Percentiles rank a stretch among this genome's conserved stretches.
Evolutionary conservation across 2,797 vertebrate species (phyloP).

Genomic region (Parotocinclus haroldoi): DNA sequence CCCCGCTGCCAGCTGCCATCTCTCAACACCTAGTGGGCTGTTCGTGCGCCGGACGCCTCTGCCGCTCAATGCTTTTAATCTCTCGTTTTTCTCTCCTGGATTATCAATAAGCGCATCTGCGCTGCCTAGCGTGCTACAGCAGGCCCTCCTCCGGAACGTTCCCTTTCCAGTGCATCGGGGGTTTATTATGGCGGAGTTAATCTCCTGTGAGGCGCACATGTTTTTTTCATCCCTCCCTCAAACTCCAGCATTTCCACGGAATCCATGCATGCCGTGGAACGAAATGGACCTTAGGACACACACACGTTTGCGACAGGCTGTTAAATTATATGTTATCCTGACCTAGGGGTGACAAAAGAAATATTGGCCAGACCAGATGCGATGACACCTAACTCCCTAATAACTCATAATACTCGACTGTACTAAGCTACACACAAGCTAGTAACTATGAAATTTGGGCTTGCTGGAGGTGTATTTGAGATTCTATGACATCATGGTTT

Average conservation of each 20-base stretch:
- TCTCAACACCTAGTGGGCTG: slow-evolving; percentile 69
- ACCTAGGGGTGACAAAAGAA: slow-evolving; percentile 17
- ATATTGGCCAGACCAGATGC: slow-evolving; percentile 10
- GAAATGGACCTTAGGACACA: slow-evolving; percentile 26
- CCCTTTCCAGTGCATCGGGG: slow-evolving; percentile 38
- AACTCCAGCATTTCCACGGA: slow-evolving; percentile 26
- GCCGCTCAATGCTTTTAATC: slow-evolving; percentile 78
- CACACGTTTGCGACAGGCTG: background rate
- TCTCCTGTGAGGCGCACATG: slow-evolving; percentile 48
- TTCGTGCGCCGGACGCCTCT: slow-evolving; percentile 58
- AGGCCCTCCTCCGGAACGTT: slow-evolving; percentile 52
- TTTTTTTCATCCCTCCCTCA: slow-evolving; percentile 37
- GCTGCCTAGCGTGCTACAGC: slow-evolving; percentile 66
- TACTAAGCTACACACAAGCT: background rate
- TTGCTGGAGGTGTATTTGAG: background rate
- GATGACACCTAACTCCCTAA: slow-evolving; percentile 27
- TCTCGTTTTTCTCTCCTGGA: slow-evolving; percentile 70
- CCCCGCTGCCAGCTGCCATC: slow-evolving; percentile 64
- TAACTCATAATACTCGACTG: slow-evolving; percentile 18
- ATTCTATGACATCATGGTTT: slow-evolving; percentile 43
- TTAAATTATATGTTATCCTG: slow-evolving; percentile 24
- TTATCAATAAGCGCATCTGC: slow-evolving; percentile 68
- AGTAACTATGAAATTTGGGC: background rate
- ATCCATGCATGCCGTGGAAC: slow-evolving; percentile 17
- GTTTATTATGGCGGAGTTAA: slow-evolving; percentile 46